A percentile compares a stretch with the other conserved stretches of the same genome.
These are phyloP conservation scores for Buteo buteo DNA, from an alignment of 2,113 vertebrate species.

Conservation along the genomic window DNA sequence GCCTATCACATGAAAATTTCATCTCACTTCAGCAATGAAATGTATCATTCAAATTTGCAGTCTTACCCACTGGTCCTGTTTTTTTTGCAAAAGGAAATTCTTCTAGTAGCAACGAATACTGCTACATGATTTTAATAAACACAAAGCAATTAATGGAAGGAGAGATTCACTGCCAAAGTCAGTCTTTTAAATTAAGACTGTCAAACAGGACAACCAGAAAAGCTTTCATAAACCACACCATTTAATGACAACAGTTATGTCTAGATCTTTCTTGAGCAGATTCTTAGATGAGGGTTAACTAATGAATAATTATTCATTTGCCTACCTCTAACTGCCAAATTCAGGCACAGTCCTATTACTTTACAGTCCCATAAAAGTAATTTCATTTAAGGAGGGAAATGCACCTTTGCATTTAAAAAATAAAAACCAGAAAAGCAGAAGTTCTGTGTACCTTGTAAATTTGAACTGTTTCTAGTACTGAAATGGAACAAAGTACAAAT, in stretches of 20 bases:
- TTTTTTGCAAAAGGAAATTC: not conserved
- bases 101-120: not conserved
- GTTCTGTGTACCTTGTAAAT: not conserved
- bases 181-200: conserved; percentile 20
- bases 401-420: not conserved
- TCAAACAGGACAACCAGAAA: conserved; percentile 1
- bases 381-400: not conserved
- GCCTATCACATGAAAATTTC: not conserved
- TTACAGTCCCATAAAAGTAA: not conserved
- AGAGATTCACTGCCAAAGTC: not conserved
- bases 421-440: not conserved
- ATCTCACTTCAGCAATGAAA: conserved; percentile 12
- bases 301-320: conserved; percentile 15
- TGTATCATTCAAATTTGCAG: not conserved
- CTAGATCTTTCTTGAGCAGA: not conserved
- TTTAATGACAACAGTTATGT: not conserved
- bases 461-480: not conserved
- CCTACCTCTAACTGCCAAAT: not conserved
- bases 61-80: not conserved
- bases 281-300: not conserved
- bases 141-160: not conserved
- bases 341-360: not conserved
- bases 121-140: not conserved
- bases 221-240: not conserved
- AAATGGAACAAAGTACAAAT: not conserved